A percentile compares a stretch with the other conserved stretches of the same genome.
phyloP scores from a whole-genome alignment of 2,113 vertebrate genomes.

The Centropristis striata region DNA sequence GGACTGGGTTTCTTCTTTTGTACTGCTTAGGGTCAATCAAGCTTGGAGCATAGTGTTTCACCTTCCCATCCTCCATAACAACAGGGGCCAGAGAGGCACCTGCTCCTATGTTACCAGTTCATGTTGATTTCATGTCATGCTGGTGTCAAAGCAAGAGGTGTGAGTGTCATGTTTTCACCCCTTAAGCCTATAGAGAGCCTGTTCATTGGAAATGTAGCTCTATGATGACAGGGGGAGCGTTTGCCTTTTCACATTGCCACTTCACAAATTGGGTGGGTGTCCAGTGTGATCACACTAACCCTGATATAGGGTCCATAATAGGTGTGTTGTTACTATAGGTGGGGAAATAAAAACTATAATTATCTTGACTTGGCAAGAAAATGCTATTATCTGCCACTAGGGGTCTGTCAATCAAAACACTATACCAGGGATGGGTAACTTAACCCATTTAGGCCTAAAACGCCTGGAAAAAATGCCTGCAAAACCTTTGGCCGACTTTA shows the following conservation, averaged over 20 bases:
- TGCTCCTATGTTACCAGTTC: conserved; percentile 14
- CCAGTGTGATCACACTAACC: background rate
- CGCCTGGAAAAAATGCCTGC: too few species aligned
- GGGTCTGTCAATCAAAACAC: too few species aligned
- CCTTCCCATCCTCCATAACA: background rate
- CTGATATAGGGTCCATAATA: background rate
- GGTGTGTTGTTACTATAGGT: background rate
- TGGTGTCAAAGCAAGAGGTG: conserved; percentile 4
- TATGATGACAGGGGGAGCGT: background rate
- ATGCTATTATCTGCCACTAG: too few species aligned
- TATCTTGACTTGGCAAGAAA: background rate
- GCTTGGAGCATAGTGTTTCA: background rate
- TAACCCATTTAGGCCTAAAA: too few species aligned
- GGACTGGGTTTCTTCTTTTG: background rate
- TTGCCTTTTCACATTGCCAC: background rate
- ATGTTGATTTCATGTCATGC: conserved; percentile 34
- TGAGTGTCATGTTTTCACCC: background rate
- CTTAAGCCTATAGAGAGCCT: background rate
- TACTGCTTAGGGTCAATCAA: background rate
- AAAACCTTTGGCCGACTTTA: too few species aligned
- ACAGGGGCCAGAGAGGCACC: background rate
- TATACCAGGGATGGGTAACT: too few species aligned
- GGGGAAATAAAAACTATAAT: background rate
- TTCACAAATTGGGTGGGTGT: background rate
- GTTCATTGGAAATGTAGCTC: background rate